phyloP scores from a whole-genome alignment of 2,797 vertebrate genomes.

The Tympanoctomys barrerae region DNA sequence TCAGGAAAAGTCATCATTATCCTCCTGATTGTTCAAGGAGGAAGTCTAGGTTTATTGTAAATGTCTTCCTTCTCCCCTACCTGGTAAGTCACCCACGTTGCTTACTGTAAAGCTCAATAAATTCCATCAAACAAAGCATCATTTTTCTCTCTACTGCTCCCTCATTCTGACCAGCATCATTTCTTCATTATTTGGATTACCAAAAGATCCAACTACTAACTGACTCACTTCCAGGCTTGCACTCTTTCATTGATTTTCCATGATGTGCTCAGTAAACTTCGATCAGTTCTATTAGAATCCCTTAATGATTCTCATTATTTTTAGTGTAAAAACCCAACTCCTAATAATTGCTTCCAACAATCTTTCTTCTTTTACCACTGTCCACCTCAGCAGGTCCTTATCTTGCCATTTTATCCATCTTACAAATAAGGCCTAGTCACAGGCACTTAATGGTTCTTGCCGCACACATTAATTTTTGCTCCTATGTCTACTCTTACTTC shows the following conservation, averaged over 20 bases:
- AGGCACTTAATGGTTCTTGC: neutral
- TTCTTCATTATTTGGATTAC: neutral
- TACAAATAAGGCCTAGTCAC: neutral
- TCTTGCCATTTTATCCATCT: neutral
- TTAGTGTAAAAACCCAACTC: neutral
- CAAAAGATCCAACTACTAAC: neutral
- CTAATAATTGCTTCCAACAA: neutral
- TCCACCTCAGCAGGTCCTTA: neutral
- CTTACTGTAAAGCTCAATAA: neutral
- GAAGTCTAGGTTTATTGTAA: neutral
- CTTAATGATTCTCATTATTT: neutral
- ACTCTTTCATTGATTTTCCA: neutral
- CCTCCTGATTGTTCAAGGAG: neutral
- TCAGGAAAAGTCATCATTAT: neutral
- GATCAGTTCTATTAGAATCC: constrained; percentile 2
- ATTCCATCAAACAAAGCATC: neutral
- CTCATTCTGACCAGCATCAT: neutral
- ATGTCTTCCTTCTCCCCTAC: neutral
- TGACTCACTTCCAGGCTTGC: neutral
- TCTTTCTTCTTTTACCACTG: neutral
- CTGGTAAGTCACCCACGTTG: neutral
- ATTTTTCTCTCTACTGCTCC: neutral
- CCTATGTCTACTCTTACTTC: neutral
- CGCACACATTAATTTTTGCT: neutral
- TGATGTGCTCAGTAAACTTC: neutral